A percentile compares a stretch with the other conserved stretches of the same genome.
Evolutionary conservation across 2,797 vertebrate genomes (phyloP).

Genomic region (Micropoecilia bifurca): DNA sequence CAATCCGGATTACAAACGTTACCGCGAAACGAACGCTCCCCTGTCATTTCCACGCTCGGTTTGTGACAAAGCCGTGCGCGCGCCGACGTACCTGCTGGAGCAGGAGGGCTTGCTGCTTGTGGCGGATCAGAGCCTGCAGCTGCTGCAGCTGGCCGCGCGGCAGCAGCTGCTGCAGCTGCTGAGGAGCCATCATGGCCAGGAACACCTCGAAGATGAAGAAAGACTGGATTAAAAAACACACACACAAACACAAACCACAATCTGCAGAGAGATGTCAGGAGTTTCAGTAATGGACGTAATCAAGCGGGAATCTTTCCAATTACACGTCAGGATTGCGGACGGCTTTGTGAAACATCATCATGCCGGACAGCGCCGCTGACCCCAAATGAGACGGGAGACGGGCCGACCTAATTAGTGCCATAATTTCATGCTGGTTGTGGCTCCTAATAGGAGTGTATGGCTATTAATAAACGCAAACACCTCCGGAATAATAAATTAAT

Average conservation of each 20-base stretch:
- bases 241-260: not conserved
- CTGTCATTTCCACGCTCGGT: not conserved
- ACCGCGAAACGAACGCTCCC: too few species aligned
- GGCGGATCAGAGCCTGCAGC: constrained; percentile 91
- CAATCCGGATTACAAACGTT: not conserved
- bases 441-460: constrained; percentile 77
- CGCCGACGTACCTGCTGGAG: constrained; percentile 87
- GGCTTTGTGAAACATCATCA: constrained; percentile 58
- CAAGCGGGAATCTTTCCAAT: constrained; percentile 56
- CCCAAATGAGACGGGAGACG: constrained; percentile 64
- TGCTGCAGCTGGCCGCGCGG: constrained; percentile 73
- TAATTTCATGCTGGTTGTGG: constrained; percentile 81
- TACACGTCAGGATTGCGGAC: constrained; percentile 56
- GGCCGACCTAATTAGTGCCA: constrained; percentile 73
- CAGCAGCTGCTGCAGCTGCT: constrained; percentile 87
- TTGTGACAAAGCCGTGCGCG: not conserved
- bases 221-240: not conserved
- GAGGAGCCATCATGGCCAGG: constrained; percentile 93
- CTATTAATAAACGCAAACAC: constrained; percentile 76
- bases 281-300: constrained; percentile 52
- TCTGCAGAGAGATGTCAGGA: constrained; percentile 40
- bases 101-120: constrained; percentile 93
- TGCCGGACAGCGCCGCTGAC: constrained; percentile 64
- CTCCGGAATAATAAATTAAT: constrained; percentile 72
- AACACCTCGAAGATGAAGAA: constrained; percentile 81